Percentiles rank a stretch among this genome's conserved stretches.
Conservation (phyloP, 2,888 invertebrate species). For the Thysanoteuthis rhombus region DNA sequence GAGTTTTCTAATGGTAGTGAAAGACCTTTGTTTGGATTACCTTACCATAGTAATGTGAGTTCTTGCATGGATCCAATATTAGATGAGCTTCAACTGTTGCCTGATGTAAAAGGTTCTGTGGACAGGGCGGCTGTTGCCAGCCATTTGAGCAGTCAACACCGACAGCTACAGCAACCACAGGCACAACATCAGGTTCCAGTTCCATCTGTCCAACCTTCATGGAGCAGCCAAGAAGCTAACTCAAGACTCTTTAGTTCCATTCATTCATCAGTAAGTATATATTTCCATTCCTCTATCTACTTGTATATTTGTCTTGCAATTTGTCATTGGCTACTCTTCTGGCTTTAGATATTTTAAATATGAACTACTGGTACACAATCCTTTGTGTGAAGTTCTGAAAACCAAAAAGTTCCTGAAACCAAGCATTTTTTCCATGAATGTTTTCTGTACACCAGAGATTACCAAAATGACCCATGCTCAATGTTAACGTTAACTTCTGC, state of each 20-base stretch:
- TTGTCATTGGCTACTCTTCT: too few relatives aligned
- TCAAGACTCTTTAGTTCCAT: conserved; percentile 24
- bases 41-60: conserved; percentile 20
- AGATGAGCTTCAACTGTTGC: conserved; percentile 24
- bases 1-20: conserved; percentile 25
- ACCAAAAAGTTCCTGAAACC: too few relatives aligned
- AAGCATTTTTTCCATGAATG: too few relatives aligned
- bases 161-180: neutral
- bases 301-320: too few relatives aligned
- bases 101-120: conserved; percentile 15
- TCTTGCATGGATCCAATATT: conserved; percentile 26
- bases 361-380: too few relatives aligned
- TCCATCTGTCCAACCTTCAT: conserved; percentile 26
- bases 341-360: too few relatives aligned
- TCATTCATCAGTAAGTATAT: conserved; percentile 20
- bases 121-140: neutral
- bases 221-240: conserved; percentile 27
- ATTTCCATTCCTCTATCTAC: neutral
- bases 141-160: neutral
- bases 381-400: too few relatives aligned
- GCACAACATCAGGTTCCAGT: conserved; percentile 26
- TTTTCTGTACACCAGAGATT: too few relatives aligned
- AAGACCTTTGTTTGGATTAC: conserved; percentile 24
- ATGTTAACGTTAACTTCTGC: too few relatives aligned
- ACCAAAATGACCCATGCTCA: too few relatives aligned